phyloP scores from a whole-genome alignment of 2,888 invertebrate species.

The Trissoscelio sp. region DNA sequence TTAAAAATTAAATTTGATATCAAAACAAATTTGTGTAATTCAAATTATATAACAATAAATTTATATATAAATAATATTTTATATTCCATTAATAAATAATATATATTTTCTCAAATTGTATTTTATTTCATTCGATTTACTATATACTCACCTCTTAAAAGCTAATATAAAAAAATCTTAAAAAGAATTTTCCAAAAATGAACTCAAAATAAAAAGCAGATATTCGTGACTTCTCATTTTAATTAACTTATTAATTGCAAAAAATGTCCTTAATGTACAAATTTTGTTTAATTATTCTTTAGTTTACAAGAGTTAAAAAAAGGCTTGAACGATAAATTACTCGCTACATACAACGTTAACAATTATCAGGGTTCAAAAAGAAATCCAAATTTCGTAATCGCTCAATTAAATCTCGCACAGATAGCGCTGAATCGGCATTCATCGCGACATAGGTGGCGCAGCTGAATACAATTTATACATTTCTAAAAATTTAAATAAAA shows the following conservation, averaged over 20 bases:
- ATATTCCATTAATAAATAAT: too few species aligned
- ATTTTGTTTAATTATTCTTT: constrained; percentile 52
- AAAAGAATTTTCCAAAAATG: too few species aligned
- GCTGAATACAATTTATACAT: too few species aligned
- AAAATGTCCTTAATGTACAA: constrained; percentile 54
- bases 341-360: constrained; percentile 47
- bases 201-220: neutral
- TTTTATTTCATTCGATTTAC: too few species aligned
- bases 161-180: too few species aligned
- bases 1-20: too few species aligned
- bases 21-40: too few species aligned
- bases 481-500: too few species aligned
- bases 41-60: too few species aligned
- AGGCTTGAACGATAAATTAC: constrained; percentile 44
- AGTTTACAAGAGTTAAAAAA: constrained; percentile 59
- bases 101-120: too few species aligned
- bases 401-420: constrained; percentile 7
- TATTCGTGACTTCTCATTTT: constrained; percentile 36
- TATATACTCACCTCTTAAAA: too few species aligned
- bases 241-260: constrained; percentile 59
- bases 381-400: constrained; percentile 28
- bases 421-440: constrained; percentile 7
- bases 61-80: too few species aligned
- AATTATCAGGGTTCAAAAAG: constrained; percentile 21
- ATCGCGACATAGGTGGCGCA: constrained; percentile 14